Evolutionary conservation across 2,113 vertebrate genomes (phyloP).

Genomic region (Pachycephala philippinensis): DNA sequence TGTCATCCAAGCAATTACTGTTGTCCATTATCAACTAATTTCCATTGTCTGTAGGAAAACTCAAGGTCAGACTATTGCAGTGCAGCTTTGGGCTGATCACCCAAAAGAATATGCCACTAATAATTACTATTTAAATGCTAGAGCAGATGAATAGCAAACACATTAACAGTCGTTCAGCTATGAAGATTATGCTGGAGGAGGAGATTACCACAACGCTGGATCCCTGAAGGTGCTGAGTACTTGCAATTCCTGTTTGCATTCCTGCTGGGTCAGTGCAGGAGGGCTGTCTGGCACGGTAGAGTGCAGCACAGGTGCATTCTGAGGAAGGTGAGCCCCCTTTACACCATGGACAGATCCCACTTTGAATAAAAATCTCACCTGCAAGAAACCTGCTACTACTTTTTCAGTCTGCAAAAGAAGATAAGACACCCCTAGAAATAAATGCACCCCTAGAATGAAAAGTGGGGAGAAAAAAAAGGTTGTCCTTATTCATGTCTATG

Average conservation of each 20-base stretch:
- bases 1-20: slow-evolving; percentile 34
- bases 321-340: background rate
- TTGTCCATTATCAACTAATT: slow-evolving; percentile 43
- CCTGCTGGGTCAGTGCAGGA: background rate
- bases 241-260: background rate
- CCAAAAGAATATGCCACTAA: background rate
- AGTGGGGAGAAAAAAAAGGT: fast-evolving
- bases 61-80: slow-evolving; percentile 8
- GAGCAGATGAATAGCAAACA: background rate
- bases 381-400: background rate
- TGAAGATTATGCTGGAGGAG: background rate
- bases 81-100: slow-evolving; percentile 30
- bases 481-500: background rate
- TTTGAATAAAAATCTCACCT: background rate
- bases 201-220: background rate
- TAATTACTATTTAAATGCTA: slow-evolving; percentile 32
- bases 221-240: background rate
- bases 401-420: background rate
- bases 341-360: background rate
- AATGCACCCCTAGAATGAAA: background rate
- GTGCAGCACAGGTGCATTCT: background rate
- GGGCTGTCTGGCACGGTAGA: background rate
- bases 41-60: slow-evolving; percentile 27
- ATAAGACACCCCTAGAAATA: background rate
- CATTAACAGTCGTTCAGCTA: background rate